Evolutionary conservation across 35 echinoderm and acorn worm species (phyloP), one percentile per base, ranked within the genome.

Genomic region (Lytechinus variegatus): DNA sequence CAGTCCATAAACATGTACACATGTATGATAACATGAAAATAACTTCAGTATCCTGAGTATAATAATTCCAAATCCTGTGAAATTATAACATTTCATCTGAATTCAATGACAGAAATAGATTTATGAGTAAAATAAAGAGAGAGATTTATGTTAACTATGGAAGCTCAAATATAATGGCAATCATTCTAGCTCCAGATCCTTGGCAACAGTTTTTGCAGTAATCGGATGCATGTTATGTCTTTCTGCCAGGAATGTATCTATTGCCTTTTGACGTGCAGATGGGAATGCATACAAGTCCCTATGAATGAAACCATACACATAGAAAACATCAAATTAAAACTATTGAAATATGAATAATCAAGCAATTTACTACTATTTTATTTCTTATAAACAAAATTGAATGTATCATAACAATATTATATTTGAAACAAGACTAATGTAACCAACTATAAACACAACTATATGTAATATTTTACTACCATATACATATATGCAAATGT

Each of bases 191-290:
- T 97, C 89, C 58, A 99, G 94, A 86, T 99, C 98, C 79, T 98
- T 98, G 10, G 94, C 95, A 27, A 99, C 93, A 96, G 97, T 99
- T 14, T 55, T 93, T 24, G 95, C 71, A 53, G 96, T 95, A 58
- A 99, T 99, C 5, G 96, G 97, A 61, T 99, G 97, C 98, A 99
- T 99, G 58, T 96, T 95, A 2, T 96, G 95, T 54, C 95, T 89
- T 53, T 99, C 72, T 61, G 94, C 94, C 72, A 95, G 91, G 95
- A 99, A 99, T 14, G 94, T 95, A 51, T 86, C 94, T 4, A 97
- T 86, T 8, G 98, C 98, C 91, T 89, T 96, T 27, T 99, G 86
- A 7, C 87, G 91, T 12, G 98, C 96, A 89, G 86, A 57, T n/a
- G 92, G 66, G 58, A 96, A 97, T 58, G 95, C 95, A 56, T 97